Conservation (phyloP, 2,797 vertebrate genomes). For the Anabacerthia variegaticeps region DNA sequence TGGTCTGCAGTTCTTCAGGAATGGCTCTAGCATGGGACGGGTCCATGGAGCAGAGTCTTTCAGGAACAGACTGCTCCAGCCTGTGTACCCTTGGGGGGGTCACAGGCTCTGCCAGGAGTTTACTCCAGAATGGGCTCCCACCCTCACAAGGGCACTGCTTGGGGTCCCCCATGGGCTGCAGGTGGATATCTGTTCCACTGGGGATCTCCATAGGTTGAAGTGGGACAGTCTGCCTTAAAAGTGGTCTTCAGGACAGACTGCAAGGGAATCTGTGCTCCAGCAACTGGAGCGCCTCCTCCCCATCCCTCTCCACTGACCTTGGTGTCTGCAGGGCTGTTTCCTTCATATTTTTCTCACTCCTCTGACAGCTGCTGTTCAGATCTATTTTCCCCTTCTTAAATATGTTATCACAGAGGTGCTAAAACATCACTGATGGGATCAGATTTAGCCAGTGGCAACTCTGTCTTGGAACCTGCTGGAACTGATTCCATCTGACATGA, state of each 20-base stretch:
- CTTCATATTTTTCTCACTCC: not conserved
- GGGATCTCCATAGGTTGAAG: not conserved
- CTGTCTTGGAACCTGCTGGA: not conserved
- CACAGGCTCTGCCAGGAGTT: not conserved
- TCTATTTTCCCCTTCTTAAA: not conserved
- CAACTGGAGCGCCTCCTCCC: rapidly evolving
- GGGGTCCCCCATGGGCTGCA: not conserved
- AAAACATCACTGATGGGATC: not conserved
- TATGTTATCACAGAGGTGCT: not conserved
- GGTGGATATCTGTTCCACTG: rapidly evolving
- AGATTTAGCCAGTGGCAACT: not conserved
- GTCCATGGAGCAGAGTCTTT: not conserved
- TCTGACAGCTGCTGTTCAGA: not conserved
- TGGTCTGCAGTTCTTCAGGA: not conserved
- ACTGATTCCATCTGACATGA: not conserved
- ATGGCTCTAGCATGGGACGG: not conserved
- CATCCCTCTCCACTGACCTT: not conserved
- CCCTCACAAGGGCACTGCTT: not conserved
- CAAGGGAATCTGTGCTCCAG: rapidly evolving
- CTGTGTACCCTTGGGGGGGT: rapidly evolving
- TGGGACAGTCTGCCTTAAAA: not conserved
- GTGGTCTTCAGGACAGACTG: not conserved
- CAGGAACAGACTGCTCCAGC: not conserved
- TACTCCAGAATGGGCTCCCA: not conserved
- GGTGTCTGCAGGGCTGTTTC: not conserved